phyloP scores from a whole-genome alignment of 2,888 invertebrate genomes.

The Catotricha subobsoleta region DNA sequence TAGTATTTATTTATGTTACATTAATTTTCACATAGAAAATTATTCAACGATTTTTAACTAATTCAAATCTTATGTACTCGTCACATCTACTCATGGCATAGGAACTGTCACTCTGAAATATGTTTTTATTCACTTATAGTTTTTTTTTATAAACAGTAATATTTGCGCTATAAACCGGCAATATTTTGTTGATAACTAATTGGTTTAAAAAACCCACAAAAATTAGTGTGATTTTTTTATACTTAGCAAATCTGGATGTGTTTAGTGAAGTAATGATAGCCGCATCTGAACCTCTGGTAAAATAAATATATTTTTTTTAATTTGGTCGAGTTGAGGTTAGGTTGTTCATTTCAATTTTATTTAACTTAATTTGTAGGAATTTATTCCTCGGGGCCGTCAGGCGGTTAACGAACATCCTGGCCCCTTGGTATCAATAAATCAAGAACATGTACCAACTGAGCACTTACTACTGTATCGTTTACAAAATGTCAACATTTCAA shows the following conservation, averaged over 20 bases:
- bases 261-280: constrained; percentile 68
- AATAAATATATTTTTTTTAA: constrained; percentile 8
- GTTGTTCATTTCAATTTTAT: not conserved
- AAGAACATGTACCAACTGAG: constrained; percentile 33
- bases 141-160: no score
- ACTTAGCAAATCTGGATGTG: constrained; percentile 73
- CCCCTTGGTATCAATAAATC: constrained; percentile 35
- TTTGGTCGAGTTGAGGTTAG: not conserved
- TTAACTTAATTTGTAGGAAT: constrained; percentile 40
- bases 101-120: no score
- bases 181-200: no score
- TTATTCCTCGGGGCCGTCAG: constrained; percentile 72
- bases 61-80: no score
- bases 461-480: constrained; percentile 51
- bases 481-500: constrained; percentile 57
- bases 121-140: no score
- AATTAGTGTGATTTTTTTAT: constrained; percentile 4
- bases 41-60: no score
- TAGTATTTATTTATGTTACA: no score
- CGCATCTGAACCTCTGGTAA: constrained; percentile 76
- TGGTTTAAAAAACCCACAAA: no score
- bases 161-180: no score
- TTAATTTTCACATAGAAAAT: no score
- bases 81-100: no score
- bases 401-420: constrained; percentile 61